Evolutionary conservation across 2,888 invertebrate species (phyloP).

Genomic region (Vandiemenella viatica): DNA sequence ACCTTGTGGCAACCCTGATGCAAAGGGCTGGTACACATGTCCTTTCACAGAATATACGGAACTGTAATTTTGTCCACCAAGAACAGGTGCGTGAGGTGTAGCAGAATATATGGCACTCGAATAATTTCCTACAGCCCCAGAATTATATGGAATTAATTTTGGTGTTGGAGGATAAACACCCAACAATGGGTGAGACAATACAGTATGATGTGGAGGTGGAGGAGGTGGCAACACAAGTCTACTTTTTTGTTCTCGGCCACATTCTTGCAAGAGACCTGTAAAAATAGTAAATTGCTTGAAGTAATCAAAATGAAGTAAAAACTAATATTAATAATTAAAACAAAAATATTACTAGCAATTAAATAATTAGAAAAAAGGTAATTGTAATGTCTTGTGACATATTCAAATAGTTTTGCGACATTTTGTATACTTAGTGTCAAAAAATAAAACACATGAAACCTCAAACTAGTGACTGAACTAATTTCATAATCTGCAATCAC

Average conservation of each 20-base stretch:
- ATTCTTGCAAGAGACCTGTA: conserved; percentile 6
- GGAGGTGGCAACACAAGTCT: conserved; percentile 7
- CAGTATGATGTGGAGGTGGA: neutral
- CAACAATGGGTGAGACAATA: neutral
- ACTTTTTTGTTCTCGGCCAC: conserved; percentile 10
- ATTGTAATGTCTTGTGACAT: too few relatives aligned
- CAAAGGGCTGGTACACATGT: too few relatives aligned
- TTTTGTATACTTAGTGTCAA: too few relatives aligned
- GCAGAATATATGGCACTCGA: neutral
- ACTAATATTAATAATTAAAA: neutral
- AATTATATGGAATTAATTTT: conserved; percentile 5
- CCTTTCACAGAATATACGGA: neutral
- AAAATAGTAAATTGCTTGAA: too few relatives aligned
- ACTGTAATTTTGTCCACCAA: conserved; percentile 1
- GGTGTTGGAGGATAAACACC: neutral
- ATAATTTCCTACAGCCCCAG: neutral
- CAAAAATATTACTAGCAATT: too few relatives aligned
- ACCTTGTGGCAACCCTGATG: too few relatives aligned
- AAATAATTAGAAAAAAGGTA: too few relatives aligned
- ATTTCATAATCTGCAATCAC: too few relatives aligned
- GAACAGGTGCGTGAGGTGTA: neutral
- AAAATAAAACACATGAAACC: too few relatives aligned
- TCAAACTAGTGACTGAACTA: too few relatives aligned
- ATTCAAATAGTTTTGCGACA: too few relatives aligned
- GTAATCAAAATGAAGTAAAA: neutral